phyloP scores from a whole-genome alignment of 2,113 vertebrate genomes.

The Lamprologus ornatipinnis region DNA sequence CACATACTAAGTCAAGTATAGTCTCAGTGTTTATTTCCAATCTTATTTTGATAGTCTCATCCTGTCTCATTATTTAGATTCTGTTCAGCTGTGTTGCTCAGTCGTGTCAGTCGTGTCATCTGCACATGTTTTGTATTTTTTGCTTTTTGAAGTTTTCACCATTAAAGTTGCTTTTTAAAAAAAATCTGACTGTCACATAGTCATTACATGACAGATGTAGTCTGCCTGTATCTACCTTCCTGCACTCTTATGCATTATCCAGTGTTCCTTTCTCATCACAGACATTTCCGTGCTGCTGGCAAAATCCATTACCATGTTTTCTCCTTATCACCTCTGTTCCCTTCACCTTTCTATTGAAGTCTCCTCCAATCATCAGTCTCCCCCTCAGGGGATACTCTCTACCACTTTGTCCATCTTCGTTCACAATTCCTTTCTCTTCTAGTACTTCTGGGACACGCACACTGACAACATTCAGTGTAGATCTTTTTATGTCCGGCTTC shows the following conservation, averaged over 20 bases:
- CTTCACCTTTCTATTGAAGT: background rate
- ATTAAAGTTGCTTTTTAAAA: fast-evolving
- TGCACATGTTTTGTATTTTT: background rate
- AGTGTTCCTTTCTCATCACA: background rate
- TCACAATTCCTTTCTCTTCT: background rate
- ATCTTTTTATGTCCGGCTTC: background rate
- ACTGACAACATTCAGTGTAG: fast-evolving
- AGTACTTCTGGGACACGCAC: fast-evolving
- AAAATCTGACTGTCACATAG: fast-evolving
- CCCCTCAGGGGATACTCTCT: fast-evolving
- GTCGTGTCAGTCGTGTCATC: too few species aligned
- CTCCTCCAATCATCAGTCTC: background rate
- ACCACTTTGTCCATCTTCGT: background rate
- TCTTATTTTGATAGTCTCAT: background rate
- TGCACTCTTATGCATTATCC: fast-evolving
- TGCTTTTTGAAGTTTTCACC: background rate
- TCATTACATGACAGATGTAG: fast-evolving
- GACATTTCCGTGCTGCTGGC: fast-evolving
- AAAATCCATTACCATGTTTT: background rate
- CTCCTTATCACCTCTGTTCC: background rate
- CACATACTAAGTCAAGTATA: background rate
- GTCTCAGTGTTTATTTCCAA: background rate
- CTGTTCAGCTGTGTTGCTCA: background rate
- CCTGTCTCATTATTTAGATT: background rate
- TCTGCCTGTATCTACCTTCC: fast-evolving